phyloP scores from a whole-genome alignment of 1,140 invertebrate genomes.

The Copidosoma floridanum region DNA sequence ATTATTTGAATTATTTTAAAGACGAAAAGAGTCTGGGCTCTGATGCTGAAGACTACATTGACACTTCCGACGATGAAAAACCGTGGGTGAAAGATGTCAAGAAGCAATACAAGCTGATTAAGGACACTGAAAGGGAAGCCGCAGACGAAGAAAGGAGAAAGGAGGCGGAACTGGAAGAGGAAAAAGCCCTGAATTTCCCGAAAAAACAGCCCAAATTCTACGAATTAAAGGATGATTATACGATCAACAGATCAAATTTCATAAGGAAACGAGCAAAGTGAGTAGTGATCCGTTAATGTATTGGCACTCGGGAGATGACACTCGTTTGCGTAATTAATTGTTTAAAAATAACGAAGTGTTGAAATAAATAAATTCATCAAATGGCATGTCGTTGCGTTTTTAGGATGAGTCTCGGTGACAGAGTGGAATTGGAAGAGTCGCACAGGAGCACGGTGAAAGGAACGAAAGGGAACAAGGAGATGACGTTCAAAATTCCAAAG shows the following conservation, averaged over 20 bases:
- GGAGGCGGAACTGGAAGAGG: conserved; percentile 49
- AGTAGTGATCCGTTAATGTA: conserved; percentile 36
- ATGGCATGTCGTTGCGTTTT: conserved; percentile 39
- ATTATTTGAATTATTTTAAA: conserved; percentile 1
- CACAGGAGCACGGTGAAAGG: conserved; percentile 59
- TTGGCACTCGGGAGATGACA: conserved; percentile 23
- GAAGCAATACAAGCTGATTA: conserved; percentile 65
- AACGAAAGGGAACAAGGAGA: conserved; percentile 71
- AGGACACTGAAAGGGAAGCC: conserved; percentile 51
- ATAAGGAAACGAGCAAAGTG: conserved; percentile 59
- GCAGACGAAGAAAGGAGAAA: conserved; percentile 53
- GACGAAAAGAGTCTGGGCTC: conserved; percentile 32
- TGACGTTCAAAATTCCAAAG: conserved; percentile 72
- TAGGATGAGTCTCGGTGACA: conserved; percentile 70
- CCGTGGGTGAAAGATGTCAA: conserved; percentile 78
- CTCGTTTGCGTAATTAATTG: neutral
- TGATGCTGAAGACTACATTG: conserved; percentile 43
- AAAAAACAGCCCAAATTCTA: conserved; percentile 61
- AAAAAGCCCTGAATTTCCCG: conserved; percentile 41
- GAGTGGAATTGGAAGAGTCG: conserved; percentile 62
- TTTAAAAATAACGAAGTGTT: no score
- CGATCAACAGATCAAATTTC: conserved; percentile 57
- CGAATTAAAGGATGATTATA: conserved; percentile 65
- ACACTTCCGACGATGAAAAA: conserved; percentile 69
- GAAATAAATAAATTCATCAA: conserved; percentile 2